A percentile compares a stretch with the other conserved stretches of the same genome.
Evolutionary conservation across 2,113 vertebrate species (phyloP).

Genomic region (Callipepla squamata): DNA sequence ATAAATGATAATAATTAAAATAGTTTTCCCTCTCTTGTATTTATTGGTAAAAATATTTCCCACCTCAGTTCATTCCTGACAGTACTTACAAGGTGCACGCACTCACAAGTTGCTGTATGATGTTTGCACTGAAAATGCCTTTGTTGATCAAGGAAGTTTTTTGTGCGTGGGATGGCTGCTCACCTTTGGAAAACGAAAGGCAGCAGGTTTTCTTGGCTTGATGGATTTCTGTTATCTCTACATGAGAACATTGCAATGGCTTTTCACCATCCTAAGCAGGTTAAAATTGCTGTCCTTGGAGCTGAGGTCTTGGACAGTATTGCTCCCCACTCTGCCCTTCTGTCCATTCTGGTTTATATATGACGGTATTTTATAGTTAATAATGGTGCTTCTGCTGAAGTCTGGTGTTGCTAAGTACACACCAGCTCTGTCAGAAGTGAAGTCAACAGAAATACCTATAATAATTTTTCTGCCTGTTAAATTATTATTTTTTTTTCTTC

Average conservation of each 20-base stretch:
- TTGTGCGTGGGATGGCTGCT: not conserved
- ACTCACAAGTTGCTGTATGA: not conserved
- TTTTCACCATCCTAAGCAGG: not conserved
- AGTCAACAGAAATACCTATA: not conserved
- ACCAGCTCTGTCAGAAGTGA: not conserved
- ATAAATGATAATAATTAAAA: not conserved
- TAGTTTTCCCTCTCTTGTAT: not conserved
- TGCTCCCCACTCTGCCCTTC: not conserved
- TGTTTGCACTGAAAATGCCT: not conserved
- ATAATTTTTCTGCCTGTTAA: not conserved
- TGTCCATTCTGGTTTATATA: not conserved
- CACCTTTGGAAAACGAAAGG: not conserved
- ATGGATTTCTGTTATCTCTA: not conserved
- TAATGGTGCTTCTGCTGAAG: not conserved
- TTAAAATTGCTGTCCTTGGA: not conserved
- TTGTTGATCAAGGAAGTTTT: not conserved
- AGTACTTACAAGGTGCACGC: not conserved
- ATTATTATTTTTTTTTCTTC: not conserved
- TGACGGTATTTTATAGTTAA: not conserved
- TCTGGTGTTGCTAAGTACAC: not conserved
- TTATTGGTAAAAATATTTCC: not conserved
- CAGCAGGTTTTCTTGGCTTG: not conserved
- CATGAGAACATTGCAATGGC: fast-evolving
- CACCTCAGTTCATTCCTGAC: not conserved
- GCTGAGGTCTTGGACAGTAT: not conserved